Conservation (phyloP, 2,113 vertebrate genomes). For the Protobothrops mucrosquamatus region DNA sequence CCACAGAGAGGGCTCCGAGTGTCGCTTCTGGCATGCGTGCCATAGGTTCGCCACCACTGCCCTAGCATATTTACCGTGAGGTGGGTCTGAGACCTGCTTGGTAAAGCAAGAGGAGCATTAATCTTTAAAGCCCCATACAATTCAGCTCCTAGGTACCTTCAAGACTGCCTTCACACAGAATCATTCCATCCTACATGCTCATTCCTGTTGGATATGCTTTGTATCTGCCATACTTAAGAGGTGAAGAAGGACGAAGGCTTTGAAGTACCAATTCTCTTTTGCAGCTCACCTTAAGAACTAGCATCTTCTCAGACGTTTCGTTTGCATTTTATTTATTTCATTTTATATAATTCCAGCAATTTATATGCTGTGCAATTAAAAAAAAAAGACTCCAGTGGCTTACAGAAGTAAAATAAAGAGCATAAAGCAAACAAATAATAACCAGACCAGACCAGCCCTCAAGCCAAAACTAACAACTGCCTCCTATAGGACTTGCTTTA, state of each 20-base stretch:
- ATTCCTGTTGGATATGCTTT: neutral
- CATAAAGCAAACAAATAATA: neutral
- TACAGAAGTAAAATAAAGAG: neutral
- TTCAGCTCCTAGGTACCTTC: neutral
- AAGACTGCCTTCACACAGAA: neutral
- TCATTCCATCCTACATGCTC: neutral
- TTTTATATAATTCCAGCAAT: neutral
- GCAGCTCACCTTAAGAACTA: neutral
- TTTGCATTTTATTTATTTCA: neutral
- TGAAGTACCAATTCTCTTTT: neutral
- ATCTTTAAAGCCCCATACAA: neutral
- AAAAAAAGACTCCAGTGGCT: neutral
- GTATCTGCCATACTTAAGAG: neutral
- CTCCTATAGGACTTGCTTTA: neutral
- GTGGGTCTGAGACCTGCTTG: neutral
- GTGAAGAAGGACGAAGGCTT: neutral
- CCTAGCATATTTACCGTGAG: neutral
- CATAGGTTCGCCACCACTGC: too few species aligned
- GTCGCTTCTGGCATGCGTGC: too few species aligned
- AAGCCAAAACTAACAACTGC: neutral
- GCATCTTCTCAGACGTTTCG: neutral
- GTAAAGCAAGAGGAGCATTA: neutral
- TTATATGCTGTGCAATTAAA: too few species aligned
- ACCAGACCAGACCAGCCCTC: neutral
- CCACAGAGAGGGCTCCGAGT: too few species aligned